Conservation (phyloP, 2,888 invertebrate species). For the Pseudeuparius sepicola region DNA sequence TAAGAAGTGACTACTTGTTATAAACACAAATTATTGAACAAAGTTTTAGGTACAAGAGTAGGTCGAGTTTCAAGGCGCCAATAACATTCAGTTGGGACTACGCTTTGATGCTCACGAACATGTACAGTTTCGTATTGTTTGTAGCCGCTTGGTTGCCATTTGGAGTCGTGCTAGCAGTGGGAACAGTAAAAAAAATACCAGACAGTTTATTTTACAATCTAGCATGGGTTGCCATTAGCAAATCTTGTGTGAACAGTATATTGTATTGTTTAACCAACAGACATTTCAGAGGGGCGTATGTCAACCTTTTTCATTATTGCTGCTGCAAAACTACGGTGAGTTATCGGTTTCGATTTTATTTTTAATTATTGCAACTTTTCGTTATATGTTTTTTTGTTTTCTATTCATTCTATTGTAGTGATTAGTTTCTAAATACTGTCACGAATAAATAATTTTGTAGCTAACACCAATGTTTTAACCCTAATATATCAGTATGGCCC, state of each 20-base stretch:
- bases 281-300: constrained; percentile 61
- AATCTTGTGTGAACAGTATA: constrained; percentile 57
- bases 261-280: constrained; percentile 54
- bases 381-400: too few species aligned
- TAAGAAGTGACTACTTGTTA: constrained; percentile 12
- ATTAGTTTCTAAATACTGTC: too few species aligned
- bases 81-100: constrained; percentile 53
- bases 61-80: constrained; percentile 53
- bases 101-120: constrained; percentile 51
- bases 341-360: too few species aligned
- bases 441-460: too few species aligned
- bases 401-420: too few species aligned
- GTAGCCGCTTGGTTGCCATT: constrained; percentile 60
- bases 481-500: too few species aligned
- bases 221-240: constrained; percentile 59
- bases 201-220: constrained; percentile 53
- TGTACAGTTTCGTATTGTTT: constrained; percentile 54
- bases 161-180: constrained; percentile 47
- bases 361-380: too few species aligned
- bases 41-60: constrained; percentile 38
- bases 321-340: constrained; percentile 68
- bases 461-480: too few species aligned
- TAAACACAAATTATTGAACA: too few species aligned
- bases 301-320: constrained; percentile 67
- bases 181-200: constrained; percentile 41